Evolutionary conservation across 1,140 invertebrate species (phyloP), one percentile per base, ranked within the genome.

Genomic region (Zaprionus nigranus): DNA sequence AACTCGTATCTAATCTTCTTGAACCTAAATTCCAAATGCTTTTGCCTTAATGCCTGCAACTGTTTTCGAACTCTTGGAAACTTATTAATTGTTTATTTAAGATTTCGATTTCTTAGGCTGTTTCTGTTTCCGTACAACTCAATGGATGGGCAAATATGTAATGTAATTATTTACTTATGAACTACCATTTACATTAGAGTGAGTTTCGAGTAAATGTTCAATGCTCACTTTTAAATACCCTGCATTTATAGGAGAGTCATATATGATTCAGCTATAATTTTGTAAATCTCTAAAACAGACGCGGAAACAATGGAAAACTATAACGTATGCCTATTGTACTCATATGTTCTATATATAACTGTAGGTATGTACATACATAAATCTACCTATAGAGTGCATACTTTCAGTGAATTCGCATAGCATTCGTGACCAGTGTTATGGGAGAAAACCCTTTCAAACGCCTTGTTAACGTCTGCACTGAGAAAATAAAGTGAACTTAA

Each of bases 401-500:
- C 22, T 34, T 53, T 61, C n/a, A 43, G 5, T n/a, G 30, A 2
- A 5, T 38, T 38, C 40, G 40, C 40, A 17, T 63, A 30, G 51
- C 22, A 28, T 40, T 43, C 62, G 62, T 56, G 24, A 43, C 51
- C n/a, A 57, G 53, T n/a, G 62, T 56, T 64, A 26, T 49, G 49
- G 51, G 15, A 9, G 22, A 38, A 54, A 22, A 64, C 34, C 51
- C 24, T 34, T 15, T 40, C 51, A 40, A 28, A 56, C n/a, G 22
- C 6, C 4, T 3, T 30, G 49, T 49, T 64, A 43, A 40, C 28
- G 5, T 1, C 6, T 56, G 40, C 34, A n/a, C 22, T 17, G 53
- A 22, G 11, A 12, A 49, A 17, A 49, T 11, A 12, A 49, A 17
- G 46, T 12, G 46, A 22, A 20, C 20, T 12, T 4, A 22, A 22